phyloP scores from a whole-genome alignment of 2,888 invertebrate species.

The Caenorhabditis japonica region DNA sequence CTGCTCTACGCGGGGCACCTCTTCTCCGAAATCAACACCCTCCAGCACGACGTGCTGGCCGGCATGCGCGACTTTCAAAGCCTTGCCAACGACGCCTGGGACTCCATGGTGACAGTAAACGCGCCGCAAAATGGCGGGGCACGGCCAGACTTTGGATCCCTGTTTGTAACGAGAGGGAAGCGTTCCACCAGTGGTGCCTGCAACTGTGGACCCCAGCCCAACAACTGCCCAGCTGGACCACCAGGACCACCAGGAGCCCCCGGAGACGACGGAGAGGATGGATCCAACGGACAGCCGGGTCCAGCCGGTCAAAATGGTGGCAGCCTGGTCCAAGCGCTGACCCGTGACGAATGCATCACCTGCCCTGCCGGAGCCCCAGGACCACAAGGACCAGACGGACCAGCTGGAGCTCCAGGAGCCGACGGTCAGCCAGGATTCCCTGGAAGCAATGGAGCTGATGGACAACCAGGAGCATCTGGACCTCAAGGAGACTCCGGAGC shows the following conservation, averaged over 20 bases:
- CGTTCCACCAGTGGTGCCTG: conserved; percentile 12
- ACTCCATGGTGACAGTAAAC: conserved; percentile 31
- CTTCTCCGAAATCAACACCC: conserved; percentile 28
- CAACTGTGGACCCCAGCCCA: conserved; percentile 50
- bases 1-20: conserved; percentile 32
- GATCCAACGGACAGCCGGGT: conserved; percentile 37
- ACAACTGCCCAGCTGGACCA: conserved; percentile 46
- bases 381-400: conserved; percentile 51
- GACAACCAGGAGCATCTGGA: conserved; percentile 30
- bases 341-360: conserved; percentile 26
- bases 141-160: conserved; percentile 29
- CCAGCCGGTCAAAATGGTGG: conserved; percentile 31
- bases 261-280: conserved; percentile 42
- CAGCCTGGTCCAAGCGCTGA: background rate
- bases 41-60: conserved; percentile 11
- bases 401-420: conserved; percentile 35
- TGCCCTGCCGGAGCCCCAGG: conserved; percentile 49
- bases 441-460: conserved; percentile 16
- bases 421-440: conserved; percentile 40
- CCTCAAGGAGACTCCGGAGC: conserved; percentile 34
- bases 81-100: conserved; percentile 40
- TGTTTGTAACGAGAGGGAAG: conserved; percentile 31
- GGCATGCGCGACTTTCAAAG: conserved; percentile 20
- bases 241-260: conserved; percentile 52
- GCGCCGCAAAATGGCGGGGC: conserved; percentile 25